Evolutionary conservation across 2,113 vertebrate genomes (phyloP).

Genomic region (Aphelocoma coerulescens): DNA sequence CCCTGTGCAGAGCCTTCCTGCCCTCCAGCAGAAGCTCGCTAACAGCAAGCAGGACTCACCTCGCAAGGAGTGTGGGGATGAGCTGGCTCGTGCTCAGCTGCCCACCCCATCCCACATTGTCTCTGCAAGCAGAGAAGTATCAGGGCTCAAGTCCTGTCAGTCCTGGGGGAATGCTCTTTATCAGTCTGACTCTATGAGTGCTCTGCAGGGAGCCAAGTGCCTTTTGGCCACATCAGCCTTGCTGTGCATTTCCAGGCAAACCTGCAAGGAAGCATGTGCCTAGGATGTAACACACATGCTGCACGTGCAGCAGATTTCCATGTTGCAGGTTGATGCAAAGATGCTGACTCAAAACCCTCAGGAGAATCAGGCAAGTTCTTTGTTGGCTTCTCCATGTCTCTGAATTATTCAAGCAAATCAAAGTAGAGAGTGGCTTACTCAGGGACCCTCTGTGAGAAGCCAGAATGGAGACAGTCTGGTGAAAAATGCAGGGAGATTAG

Average conservation of each 20-base stretch:
- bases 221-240: neutral
- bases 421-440: neutral
- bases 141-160: neutral
- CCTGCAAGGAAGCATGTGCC: neutral
- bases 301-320: neutral
- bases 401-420: neutral
- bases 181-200: neutral
- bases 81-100: neutral
- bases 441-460: neutral
- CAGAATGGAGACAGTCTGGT: neutral
- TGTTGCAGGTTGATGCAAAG: neutral
- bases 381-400: neutral
- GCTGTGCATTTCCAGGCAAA: neutral
- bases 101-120: neutral
- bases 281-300: neutral
- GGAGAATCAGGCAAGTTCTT: neutral
- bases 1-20: neutral
- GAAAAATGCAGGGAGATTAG: neutral
- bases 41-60: neutral
- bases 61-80: rapidly evolving
- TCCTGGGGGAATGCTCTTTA: neutral
- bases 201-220: neutral
- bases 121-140: neutral
- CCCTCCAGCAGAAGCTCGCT: neutral
- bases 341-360: neutral